Percentiles rank a stretch among this genome's conserved stretches.
phyloP scores from a whole-genome alignment of 2,888 invertebrate genomes.

The Rhagium mordax region DNA sequence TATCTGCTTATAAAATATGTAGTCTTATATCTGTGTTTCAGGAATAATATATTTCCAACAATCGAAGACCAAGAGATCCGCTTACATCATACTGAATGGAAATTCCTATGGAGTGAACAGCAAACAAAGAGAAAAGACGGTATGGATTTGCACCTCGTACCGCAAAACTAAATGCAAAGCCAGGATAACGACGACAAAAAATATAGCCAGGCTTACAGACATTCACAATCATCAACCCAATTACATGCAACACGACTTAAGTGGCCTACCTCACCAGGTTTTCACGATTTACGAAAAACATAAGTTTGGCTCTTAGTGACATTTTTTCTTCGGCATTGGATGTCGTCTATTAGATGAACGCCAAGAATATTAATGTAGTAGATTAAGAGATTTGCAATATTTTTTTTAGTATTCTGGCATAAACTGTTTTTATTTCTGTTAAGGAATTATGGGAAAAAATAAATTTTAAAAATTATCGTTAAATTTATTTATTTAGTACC shows the following conservation, averaged over 20 bases:
- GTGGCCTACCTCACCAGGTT: conserved; percentile 42
- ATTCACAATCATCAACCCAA: conserved; percentile 51
- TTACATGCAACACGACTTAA: conserved; percentile 43
- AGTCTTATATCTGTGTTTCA: conserved; percentile 5
- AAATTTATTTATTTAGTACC: too few species aligned
- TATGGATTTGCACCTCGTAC: conserved; percentile 57
- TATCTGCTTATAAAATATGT: too few species aligned
- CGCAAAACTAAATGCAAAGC: conserved; percentile 53
- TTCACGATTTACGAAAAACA: conserved; percentile 36
- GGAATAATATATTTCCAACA: conserved; percentile 40
- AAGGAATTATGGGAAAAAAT: too few species aligned
- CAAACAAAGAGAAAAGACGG: conserved; percentile 47
- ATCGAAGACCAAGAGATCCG: conserved; percentile 51
- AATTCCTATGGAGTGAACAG: conserved; percentile 52
- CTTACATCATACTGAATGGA: conserved; percentile 52
- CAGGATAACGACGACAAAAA: conserved; percentile 51
- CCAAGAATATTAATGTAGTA: too few species aligned
- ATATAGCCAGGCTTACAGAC: conserved; percentile 42
- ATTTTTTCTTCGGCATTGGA: neutral
- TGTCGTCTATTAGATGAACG: too few species aligned
- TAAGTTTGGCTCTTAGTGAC: neutral
- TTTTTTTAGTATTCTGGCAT: too few species aligned
- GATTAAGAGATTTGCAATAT: too few species aligned
- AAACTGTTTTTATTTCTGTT: too few species aligned
- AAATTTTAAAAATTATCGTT: too few species aligned